Conservation (phyloP, 2,888 invertebrate genomes). For the Oligia latruncula region DNA sequence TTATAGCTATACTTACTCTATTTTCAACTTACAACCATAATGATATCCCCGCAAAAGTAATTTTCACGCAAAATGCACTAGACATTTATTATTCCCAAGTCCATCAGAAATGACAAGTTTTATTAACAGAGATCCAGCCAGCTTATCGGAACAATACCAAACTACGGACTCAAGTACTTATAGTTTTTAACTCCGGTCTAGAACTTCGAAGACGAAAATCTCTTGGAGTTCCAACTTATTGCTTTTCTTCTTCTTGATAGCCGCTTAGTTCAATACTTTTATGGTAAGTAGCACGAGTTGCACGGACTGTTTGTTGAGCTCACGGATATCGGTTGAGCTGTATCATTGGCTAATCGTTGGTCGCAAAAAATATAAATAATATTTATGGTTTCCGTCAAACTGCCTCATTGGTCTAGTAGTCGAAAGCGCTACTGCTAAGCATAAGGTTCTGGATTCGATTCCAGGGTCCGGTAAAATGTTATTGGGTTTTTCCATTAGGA, state of each 20-base stretch:
- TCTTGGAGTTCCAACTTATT: conserved; percentile 61
- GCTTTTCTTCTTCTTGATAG: conserved; percentile 57
- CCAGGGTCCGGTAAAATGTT: too few species aligned
- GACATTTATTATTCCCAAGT: conserved; percentile 25
- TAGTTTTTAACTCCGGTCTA: conserved; percentile 60
- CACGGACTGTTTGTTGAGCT: conserved; percentile 7
- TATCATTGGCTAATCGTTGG: conserved; percentile 19
- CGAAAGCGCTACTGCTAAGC: not conserved
- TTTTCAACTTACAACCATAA: not conserved
- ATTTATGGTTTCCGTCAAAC: too few species aligned
- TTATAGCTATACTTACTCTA: not conserved
- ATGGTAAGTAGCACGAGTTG: conserved; percentile 51
- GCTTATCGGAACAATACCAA: conserved; percentile 57
- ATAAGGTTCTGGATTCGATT: not conserved
- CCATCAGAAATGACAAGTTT: conserved; percentile 49
- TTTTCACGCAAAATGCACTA: not conserved
- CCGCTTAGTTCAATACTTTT: conserved; percentile 62
- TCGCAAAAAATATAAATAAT: not conserved
- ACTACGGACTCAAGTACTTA: conserved; percentile 56
- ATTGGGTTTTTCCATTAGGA: not conserved
- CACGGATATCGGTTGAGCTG: not conserved
- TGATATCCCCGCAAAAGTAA: not conserved
- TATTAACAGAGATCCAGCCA: conserved; percentile 31
- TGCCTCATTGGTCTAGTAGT: not conserved
- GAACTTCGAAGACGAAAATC: conserved; percentile 64